Evolutionary conservation across 2,797 vertebrate species (phyloP), one percentile per base, ranked within the genome.

Genomic region (Sebastes glaucus): DNA sequence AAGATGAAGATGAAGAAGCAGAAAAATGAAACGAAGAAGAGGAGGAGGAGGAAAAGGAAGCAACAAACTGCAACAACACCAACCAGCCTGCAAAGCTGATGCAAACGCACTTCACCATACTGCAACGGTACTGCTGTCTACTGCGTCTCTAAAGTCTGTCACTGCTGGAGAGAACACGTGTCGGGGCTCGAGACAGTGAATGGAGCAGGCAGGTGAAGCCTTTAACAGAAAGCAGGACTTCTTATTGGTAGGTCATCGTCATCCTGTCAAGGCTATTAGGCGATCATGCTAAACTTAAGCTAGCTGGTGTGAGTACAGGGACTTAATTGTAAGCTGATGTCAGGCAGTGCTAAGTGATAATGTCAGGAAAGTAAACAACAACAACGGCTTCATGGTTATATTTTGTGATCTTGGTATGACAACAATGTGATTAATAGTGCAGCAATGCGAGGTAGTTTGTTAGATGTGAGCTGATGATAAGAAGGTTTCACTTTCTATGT

Each of bases 181-280:
- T 49, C 13, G 1, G 28, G 27, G 22, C 4, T 62, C 4, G 0
- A 18, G 14, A 28, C 27, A 27, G 18, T 80, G 53, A 71, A 68
- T 67, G 61, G 74, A 79, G 61, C 18, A 25, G 60, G 33, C 33
- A 68, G 52, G 38, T 46, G 6, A 28, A 60, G 33, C 33, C 25
- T 55, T 60, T 11, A 18, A 69, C 8, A 28, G 3, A 56, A 70
- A 68, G 70, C 57, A 62, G 65, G 55, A 81, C 57, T 57, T 75
- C 5, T 63, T 52, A 1, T 28, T 22, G 33, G 76, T 82, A 78
- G 67, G 88, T 82, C 55, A 81, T 57, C 30, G 14, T 38, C 35
- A 38, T 38, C 35, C 35, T 0, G 35, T 13, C 35, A 38, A 38
- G 35, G 35, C 35, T 35, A 35, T 35, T 35, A 38, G 35, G 35